A percentile compares a stretch with the other conserved stretches of the same genome.
These are phyloP conservation scores for Caerostris extrusa DNA, from an alignment of 1,140 invertebrate species.

Conservation along the genomic window DNA sequence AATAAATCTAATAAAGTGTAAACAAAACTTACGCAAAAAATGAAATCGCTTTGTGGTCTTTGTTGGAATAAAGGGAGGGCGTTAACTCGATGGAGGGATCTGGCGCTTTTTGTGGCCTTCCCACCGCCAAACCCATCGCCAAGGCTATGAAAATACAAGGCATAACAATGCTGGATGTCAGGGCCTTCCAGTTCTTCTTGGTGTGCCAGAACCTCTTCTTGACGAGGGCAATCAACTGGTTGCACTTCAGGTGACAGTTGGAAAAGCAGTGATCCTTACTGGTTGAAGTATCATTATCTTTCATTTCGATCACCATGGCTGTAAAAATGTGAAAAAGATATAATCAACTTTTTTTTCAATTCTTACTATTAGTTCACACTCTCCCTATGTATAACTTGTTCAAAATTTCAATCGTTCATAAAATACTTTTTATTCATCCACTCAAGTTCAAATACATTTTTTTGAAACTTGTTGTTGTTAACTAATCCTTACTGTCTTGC, in stretches of 20 bases:
- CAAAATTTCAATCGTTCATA: too few relatives aligned
- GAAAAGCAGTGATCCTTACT: neutral
- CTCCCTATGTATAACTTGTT: too few relatives aligned
- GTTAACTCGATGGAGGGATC: constrained; percentile 80
- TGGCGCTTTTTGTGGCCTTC: constrained; percentile 78
- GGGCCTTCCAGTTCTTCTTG: constrained; percentile 82
- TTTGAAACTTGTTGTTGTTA: too few relatives aligned
- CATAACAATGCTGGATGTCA: constrained; percentile 83
- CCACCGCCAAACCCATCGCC: constrained; percentile 82
- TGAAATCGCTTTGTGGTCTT: constrained; percentile 79
- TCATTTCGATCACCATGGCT: constrained; percentile 44
- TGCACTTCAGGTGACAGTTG: constrained; percentile 72
- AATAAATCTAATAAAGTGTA: too few relatives aligned
- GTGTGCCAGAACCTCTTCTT: constrained; percentile 82
- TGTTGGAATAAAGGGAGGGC: constrained; percentile 79
- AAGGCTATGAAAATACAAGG: constrained; percentile 84
- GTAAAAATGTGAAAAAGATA: neutral
- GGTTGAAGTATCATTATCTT: neutral
- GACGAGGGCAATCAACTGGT: constrained; percentile 82
- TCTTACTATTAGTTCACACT: too few relatives aligned
- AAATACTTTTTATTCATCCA: too few relatives aligned
- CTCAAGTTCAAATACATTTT: too few relatives aligned
- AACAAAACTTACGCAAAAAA: constrained; percentile 72
- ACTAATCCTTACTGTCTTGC: too few relatives aligned
- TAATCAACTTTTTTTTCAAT: too few relatives aligned